Percentiles rank a stretch among this genome's conserved stretches.
Evolutionary conservation across 1,140 invertebrate genomes (phyloP).

Genomic region (Lepidostoma basale): DNA sequence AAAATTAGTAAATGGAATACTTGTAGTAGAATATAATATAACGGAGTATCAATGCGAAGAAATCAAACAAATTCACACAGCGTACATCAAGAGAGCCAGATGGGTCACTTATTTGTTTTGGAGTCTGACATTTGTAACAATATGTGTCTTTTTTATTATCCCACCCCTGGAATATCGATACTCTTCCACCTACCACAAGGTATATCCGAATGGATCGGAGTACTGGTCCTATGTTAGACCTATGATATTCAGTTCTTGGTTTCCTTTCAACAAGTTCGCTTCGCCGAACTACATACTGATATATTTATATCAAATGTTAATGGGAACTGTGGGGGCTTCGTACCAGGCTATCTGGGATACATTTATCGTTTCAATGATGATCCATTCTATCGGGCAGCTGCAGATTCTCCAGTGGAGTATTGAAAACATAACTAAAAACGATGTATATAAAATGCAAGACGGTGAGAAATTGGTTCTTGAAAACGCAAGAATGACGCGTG

Average conservation of each 20-base stretch:
- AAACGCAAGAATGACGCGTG: not conserved
- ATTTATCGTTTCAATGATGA: conserved; percentile 43
- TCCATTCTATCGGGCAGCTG: conserved; percentile 44
- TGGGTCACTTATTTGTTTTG: conserved; percentile 39
- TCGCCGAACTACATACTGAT: conserved; percentile 33
- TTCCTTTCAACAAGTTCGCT: conserved; percentile 45
- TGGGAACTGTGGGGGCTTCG: conserved; percentile 38
- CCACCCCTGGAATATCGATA: conserved; percentile 41
- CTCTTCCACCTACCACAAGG: conserved; percentile 35
- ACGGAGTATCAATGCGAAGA: conserved; percentile 16
- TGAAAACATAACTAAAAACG: conserved; percentile 25
- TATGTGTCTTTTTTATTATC: conserved; percentile 40
- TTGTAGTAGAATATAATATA: conserved; percentile 36
- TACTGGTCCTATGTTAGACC: conserved; percentile 37
- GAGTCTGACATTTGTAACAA: conserved; percentile 34
- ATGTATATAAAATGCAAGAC: not conserved
- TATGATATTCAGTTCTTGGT: conserved; percentile 47
- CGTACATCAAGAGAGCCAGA: conserved; percentile 32
- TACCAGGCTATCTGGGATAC: conserved; percentile 45
- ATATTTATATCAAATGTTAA: conserved; percentile 39
- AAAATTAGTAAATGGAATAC: conserved; percentile 27
- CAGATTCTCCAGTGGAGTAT: conserved; percentile 41
- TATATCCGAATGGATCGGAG: conserved; percentile 40
- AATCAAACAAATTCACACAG: conserved; percentile 14
- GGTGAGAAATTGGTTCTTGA: not conserved